Evolutionary conservation across 2,888 invertebrate species (phyloP), one percentile per base, ranked within the genome.

Genomic region (Drosophila paranaensis): DNA sequence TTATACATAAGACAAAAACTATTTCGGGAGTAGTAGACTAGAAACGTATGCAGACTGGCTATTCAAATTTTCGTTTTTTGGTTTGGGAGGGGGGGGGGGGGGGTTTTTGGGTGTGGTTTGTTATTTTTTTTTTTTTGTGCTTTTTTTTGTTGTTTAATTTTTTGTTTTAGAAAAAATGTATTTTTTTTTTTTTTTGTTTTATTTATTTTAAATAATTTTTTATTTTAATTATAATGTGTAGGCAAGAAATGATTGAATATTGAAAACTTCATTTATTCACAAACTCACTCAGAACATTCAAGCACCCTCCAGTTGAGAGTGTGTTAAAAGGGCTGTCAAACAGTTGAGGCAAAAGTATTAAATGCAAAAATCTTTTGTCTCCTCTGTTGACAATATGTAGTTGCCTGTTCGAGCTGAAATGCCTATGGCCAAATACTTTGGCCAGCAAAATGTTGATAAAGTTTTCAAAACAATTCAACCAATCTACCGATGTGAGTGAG

Each of bases 341-440:
- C 20, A 60, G 40, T 54, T 63, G 13, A 62, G n/a, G 53, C 40
- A 74, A 61, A 53, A 56, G 39, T 51, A 53, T 40, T 46, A 55
- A 71, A 69, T 71, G 70, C 71, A 72, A 63, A 77, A 71, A 67
- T 67, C 67, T 69, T 73, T 79, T 77, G 71, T 66, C 74, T 56
- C 54, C 77, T 68, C 60, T 75, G 64, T 77, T 80, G 53, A 48
- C 63, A 50, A 51, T 58, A 16, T 30, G 64, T 61, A 64, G 63
- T 56, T 71, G 66, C 65, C 51, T 69, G 51, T 46, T 53, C 72
- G 72, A 74, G 66, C 71, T 71, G 51, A 76, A 70, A 69, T 64
- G 72, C 71, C 76, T 69, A 63, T 74, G 74, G 69, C 60, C 62
- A 69, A 78, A 78, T 78, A 60, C 61, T 77, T 81, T 66, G 69